Evolutionary conservation across 2,797 vertebrate genomes (phyloP), one percentile per base, ranked within the genome.

Genomic region (Nannoperca obscura): DNA sequence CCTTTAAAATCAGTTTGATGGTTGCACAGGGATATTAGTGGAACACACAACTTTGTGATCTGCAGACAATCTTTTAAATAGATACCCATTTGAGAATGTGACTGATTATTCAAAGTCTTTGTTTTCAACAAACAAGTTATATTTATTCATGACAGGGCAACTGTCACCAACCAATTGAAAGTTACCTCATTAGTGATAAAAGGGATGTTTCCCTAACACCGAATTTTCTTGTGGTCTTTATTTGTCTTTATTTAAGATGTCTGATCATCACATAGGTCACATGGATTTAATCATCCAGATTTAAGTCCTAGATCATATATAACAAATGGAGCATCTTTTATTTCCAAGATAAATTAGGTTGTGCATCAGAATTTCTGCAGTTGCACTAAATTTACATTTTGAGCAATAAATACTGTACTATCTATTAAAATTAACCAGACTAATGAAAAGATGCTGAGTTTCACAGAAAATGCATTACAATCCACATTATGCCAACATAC

Each of bases 1-100:
- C 55, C 59, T 58, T 74, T 64, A 49, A 50, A 80, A 82, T 58
- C 59, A 57, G 46, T 71, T 69, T 76, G 40, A 84, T 62, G 58
- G 46, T 27, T n/a, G 7, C 61, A 69, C 65, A 67, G 52, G 65
- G 68, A 74, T 73, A 74, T 80, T 67, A 69, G 76, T 42, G 49
- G 49, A 60, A 20, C 42, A 57, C n/a, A 30, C 40, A 55, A 60
- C 17, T 76, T 57, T 78, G 55, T 78, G 20, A 71, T 78, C 62
- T 65, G 32, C 60, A 63, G 60, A 60, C n/a, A 57, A 47, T 74
- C 66, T 22, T 67, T 12, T 61, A 17, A 57, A 11, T 27, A 64
- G 49, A 42, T 3, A 49, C 34, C 4, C 30, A 5, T 42, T n/a
- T 40, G 38, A 77, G 15, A 38, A 34, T 46, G 14, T 34, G 59